Conservation (phyloP, 23 tunicate species). For the Oikopleura vanhoeffeni region DNA sequence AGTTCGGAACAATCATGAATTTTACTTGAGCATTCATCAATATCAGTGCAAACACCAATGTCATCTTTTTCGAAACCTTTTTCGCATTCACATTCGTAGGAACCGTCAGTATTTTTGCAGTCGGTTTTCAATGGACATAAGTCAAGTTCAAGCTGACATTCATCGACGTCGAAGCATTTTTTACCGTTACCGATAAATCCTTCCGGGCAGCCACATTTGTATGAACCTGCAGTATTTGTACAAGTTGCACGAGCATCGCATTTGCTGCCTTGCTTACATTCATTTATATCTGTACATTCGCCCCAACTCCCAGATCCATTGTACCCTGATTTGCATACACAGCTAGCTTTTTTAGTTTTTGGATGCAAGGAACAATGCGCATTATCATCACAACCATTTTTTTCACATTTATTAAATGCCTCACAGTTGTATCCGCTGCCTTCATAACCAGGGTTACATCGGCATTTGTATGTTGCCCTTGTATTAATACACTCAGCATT, state of each 20-base stretch:
- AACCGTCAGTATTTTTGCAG: constrained; percentile 17
- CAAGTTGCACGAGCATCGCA: not conserved
- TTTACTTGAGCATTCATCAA: not conserved
- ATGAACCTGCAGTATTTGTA: not conserved
- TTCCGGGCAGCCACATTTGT: not conserved
- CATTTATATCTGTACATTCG: not conserved
- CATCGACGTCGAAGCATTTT: constrained; percentile 7
- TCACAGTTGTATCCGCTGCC: not conserved
- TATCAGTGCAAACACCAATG: not conserved
- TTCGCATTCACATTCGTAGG: constrained; percentile 22
- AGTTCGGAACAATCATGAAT: not conserved
- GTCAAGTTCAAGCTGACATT: not conserved
- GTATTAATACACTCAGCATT: not conserved
- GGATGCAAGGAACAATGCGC: not conserved
- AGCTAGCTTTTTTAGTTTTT: not conserved
- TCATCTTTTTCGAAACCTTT: constrained; percentile 15
- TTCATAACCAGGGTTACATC: not conserved
- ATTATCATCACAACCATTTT: not conserved
- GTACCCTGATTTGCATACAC: not conserved
- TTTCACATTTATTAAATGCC: not conserved
- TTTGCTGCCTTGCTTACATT: not conserved
- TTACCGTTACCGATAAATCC: not conserved
- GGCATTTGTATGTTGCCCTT: not conserved
- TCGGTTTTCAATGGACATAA: not conserved
- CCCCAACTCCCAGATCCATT: not conserved